Base-by-base conservation (phyloP, 2,888 invertebrate genomes). In the Synanthedon myopaeformis region DNA sequence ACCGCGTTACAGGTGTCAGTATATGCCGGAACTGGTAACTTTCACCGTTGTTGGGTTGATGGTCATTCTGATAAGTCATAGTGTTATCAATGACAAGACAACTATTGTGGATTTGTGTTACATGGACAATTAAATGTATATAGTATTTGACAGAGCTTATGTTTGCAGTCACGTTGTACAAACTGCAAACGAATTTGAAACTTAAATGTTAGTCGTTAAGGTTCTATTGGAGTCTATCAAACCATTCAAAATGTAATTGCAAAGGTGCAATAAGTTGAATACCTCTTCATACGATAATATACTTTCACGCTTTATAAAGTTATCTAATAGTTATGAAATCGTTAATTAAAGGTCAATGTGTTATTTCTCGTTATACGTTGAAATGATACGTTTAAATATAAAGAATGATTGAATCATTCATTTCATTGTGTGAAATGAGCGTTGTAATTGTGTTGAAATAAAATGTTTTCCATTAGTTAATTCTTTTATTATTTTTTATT, bases 1-100 rank as follows among this genome's bases (percentile, higher is more conserved):
- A 45, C 45, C 11, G 45, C 14, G 45, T 45, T 17, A 23, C 78
- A 70, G 71, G 74, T 80, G 80, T 81, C 79, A 77, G 77, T 76
- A 82, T 74, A 67, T 81, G 64, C 86, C 85, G 85, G 86, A 86
- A 79, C 82, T 84, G 61, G 57, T 69, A 62, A 78, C 85, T 86
- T 85, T 85, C 85, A 75, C 86, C 71, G 54, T 57, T 58, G 53
- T 19, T 35, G 62, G 59, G 62, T 58, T 70, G 64, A 61, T 60
- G 58, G 45, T 45, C 45, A 45, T 63, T 72, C 73, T 74, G 75
- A 74, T 73, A 72, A 70, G 65, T 68, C 66, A 63, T 66, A 56
- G 56, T 45, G 57, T 60, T 65, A 70, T 70, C 69, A 67, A 62
- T 63, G 58, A 42, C 45, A 45, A 52, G 51, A 45, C 52, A 52